A percentile compares a stretch with the other conserved stretches of the same genome.
These are phyloP conservation scores for Penaeus vannamei DNA, from an alignment of 1,140 invertebrate species.

Conservation along the genomic window DNA sequence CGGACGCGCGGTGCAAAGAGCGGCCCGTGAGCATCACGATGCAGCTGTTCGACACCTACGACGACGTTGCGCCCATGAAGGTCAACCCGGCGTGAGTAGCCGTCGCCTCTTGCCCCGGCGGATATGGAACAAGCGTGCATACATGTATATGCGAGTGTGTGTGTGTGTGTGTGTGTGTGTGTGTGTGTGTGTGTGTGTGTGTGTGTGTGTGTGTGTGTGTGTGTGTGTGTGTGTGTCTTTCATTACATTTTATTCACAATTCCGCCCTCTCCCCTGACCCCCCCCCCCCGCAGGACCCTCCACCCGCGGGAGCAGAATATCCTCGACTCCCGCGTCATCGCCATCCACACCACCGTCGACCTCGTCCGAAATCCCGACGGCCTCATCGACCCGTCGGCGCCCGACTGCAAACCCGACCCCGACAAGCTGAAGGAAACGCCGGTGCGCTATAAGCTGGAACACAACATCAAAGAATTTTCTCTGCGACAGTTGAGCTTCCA, in stretches of 20 bases:
- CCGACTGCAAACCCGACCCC: conserved; percentile 30
- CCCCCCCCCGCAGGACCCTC: conserved; percentile 22
- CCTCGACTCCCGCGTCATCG: conserved; percentile 39
- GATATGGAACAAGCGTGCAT: too few relatives aligned
- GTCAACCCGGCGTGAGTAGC: conserved; percentile 62
- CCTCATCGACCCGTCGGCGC: neutral
- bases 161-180: too few relatives aligned
- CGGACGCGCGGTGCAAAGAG: conserved; percentile 21
- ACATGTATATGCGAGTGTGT: too few relatives aligned
- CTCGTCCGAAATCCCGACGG: neutral
- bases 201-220: too few relatives aligned
- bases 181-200: too few relatives aligned
- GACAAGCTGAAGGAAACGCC: conserved; percentile 37
- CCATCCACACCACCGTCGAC: conserved; percentile 1
- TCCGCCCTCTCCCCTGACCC: too few relatives aligned
- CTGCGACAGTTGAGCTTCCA: conserved; percentile 35
- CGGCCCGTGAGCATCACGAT: conserved; percentile 47
- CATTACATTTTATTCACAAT: too few relatives aligned
- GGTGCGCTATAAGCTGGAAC: conserved; percentile 47
- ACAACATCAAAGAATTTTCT: conserved; percentile 5
- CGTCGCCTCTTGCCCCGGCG: too few relatives aligned
- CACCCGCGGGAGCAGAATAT: neutral
- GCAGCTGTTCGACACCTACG: conserved; percentile 63
- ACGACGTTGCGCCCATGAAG: conserved; percentile 53
- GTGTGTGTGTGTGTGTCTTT: too few relatives aligned